phyloP scores from a whole-genome alignment of 2,888 invertebrate species.

The Petrolisthes cinctipes region DNA sequence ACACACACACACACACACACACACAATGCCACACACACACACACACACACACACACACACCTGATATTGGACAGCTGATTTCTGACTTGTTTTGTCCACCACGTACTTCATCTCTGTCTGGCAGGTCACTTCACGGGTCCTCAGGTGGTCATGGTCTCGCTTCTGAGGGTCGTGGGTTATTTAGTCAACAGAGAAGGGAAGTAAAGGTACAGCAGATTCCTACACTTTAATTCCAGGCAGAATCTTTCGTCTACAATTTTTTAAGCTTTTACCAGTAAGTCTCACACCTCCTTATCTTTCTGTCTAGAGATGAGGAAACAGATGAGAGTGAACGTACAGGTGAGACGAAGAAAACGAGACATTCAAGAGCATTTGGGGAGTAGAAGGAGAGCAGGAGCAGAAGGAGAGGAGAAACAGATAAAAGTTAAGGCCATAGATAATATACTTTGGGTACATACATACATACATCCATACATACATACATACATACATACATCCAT shows the following conservation, averaged over 20 bases:
- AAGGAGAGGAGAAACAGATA: background rate
- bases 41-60: conserved; percentile 11
- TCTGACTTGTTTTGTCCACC: conserved; percentile 49
- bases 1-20: background rate
- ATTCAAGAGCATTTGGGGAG: background rate
- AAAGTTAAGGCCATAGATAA: background rate
- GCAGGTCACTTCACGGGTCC: conserved; percentile 42
- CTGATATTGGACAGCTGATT: conserved; percentile 33
- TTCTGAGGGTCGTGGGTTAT: conserved; percentile 17
- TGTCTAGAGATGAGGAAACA: background rate
- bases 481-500: too few relatives aligned
- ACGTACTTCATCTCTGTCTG: conserved; percentile 41
- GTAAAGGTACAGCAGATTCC: too few relatives aligned
- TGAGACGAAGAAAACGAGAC: background rate
- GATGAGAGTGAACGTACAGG: background rate
- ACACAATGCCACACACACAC: too few relatives aligned
- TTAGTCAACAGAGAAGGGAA: too few relatives aligned
- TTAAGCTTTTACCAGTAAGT: too few relatives aligned
- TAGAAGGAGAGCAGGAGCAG: background rate
- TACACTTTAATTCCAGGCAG: too few relatives aligned
- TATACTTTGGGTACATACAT: too few relatives aligned
- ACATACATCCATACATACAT: too few relatives aligned
- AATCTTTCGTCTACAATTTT: too few relatives aligned
- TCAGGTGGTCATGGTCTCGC: conserved; percentile 5
- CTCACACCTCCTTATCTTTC: too few relatives aligned